phyloP scores from a whole-genome alignment of 2,797 vertebrate species.

The Chloroceryle amazona region DNA sequence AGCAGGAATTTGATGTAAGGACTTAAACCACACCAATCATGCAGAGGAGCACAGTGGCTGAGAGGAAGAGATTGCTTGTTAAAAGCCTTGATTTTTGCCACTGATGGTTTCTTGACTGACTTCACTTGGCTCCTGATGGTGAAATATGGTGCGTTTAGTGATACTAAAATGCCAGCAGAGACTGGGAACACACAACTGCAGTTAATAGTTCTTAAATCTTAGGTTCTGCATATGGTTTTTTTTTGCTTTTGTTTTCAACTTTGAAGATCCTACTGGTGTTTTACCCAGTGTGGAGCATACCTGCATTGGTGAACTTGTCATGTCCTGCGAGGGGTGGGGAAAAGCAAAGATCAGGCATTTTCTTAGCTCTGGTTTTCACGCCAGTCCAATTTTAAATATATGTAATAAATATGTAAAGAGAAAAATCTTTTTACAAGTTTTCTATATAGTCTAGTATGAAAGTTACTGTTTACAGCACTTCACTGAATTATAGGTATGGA shows the following conservation, averaged over 20 bases:
- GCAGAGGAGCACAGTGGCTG: not conserved
- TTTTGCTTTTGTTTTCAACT: not conserved
- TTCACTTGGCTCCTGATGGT: not conserved
- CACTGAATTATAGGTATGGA: constrained; percentile 6
- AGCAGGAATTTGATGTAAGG: not conserved
- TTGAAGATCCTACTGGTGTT: not conserved
- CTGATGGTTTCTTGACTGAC: not conserved
- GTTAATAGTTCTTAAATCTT: not conserved
- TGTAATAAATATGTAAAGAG: not conserved
- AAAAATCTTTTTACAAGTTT: not conserved
- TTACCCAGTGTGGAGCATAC: not conserved
- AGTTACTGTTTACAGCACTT: constrained; percentile 2
- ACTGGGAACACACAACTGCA: not conserved
- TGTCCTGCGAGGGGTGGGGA: not conserved
- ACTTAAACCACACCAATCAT: not conserved
- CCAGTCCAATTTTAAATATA: not conserved
- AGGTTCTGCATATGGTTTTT: rapidly evolving
- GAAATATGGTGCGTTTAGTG: not conserved
- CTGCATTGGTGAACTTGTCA: not conserved
- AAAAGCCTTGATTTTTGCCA: not conserved
- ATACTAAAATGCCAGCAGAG: not conserved
- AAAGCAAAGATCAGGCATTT: not conserved
- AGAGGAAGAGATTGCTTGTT: not conserved
- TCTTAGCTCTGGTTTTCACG: not conserved
- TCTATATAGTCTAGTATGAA: not conserved